Percentiles rank a stretch among this genome's conserved stretches.
These are phyloP conservation scores for Ophion ellenae DNA, from an alignment of 2,888 invertebrate genomes.

Conservation along the genomic window DNA sequence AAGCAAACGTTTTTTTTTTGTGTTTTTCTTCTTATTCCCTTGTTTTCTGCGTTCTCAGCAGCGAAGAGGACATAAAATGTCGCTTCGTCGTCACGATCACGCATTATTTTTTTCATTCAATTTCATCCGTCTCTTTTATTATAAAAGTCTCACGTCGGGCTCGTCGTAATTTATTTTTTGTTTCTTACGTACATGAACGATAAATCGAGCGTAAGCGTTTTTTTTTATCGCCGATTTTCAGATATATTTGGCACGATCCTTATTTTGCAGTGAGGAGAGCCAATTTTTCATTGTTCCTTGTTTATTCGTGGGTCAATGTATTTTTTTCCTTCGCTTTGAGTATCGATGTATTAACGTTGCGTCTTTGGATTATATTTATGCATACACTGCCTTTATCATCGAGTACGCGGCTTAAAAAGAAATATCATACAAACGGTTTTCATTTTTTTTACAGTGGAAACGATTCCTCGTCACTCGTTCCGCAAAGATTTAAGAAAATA, in stretches of 20 bases:
- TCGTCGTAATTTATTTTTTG: slow-evolving; percentile 26
- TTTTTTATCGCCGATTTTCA: slow-evolving; percentile 48
- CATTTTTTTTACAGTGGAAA: slow-evolving; percentile 62
- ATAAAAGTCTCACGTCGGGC: slow-evolving; percentile 38
- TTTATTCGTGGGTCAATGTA: slow-evolving; percentile 33
- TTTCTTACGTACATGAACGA: slow-evolving; percentile 50
- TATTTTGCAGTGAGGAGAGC: slow-evolving; percentile 51
- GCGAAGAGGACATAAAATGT: slow-evolving; percentile 25
- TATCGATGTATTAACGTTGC: slow-evolving; percentile 50
- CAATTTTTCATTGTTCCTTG: slow-evolving; percentile 23
- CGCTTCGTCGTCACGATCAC: slow-evolving; percentile 28
- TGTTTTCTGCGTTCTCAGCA: slow-evolving; percentile 33
- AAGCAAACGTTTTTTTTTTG: slow-evolving; percentile 62
- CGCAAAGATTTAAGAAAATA: slow-evolving; percentile 61
- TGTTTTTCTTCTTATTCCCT: slow-evolving; percentile 12
- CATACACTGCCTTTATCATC: slow-evolving; percentile 65
- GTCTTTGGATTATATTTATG: slow-evolving; percentile 53
- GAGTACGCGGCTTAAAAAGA: slow-evolving; percentile 69
- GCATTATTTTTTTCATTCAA: slow-evolving; percentile 24
- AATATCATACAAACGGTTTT: slow-evolving; percentile 32
- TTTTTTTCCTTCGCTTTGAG: slow-evolving; percentile 3
- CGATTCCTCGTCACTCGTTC: slow-evolving; percentile 41
- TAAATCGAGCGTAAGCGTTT: slow-evolving; percentile 55
- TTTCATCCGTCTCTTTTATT: slow-evolving; percentile 16
- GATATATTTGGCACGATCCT: slow-evolving; percentile 62